These are phyloP conservation scores for Kobus ellipsiprymnus DNA, from an alignment of 2,113 vertebrate species.

Conservation along the genomic window DNA sequence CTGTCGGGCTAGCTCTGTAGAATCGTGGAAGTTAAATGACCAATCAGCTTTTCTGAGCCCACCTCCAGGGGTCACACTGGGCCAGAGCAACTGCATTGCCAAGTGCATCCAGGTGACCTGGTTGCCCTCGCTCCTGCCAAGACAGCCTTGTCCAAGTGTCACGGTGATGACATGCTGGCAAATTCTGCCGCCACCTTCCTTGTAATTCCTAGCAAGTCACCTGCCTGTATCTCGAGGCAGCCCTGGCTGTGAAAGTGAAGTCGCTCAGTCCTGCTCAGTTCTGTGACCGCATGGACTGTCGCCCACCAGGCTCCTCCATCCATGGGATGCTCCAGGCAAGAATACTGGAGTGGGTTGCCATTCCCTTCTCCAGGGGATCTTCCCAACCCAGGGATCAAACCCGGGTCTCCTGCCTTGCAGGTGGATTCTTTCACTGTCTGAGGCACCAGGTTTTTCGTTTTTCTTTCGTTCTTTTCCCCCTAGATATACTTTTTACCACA, in stretches of 20 bases:
- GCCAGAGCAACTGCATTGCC: too few species aligned
- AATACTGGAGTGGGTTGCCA: background rate
- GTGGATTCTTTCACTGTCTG: background rate
- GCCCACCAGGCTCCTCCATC: rapidly evolving
- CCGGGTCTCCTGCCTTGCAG: background rate
- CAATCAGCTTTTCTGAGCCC: too few species aligned
- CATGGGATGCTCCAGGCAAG: background rate
- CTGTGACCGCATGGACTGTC: rapidly evolving
- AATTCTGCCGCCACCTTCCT: background rate
- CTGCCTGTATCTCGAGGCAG: rapidly evolving
- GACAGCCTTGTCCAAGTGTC: background rate
- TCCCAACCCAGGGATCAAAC: background rate
- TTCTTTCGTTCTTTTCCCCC: background rate
- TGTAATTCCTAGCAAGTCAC: background rate
- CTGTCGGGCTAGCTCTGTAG: background rate
- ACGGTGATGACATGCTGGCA: too few species aligned
- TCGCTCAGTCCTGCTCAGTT: background rate
- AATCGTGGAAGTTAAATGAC: background rate
- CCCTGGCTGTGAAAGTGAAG: background rate
- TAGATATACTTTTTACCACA: background rate
- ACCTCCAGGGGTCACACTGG: background rate
- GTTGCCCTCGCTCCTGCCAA: background rate
- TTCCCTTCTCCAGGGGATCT: background rate
- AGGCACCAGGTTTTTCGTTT: background rate
- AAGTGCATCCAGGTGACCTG: too few species aligned